Base-by-base conservation (phyloP, 1,140 invertebrate genomes). In the Lucilia sericata region DNA sequence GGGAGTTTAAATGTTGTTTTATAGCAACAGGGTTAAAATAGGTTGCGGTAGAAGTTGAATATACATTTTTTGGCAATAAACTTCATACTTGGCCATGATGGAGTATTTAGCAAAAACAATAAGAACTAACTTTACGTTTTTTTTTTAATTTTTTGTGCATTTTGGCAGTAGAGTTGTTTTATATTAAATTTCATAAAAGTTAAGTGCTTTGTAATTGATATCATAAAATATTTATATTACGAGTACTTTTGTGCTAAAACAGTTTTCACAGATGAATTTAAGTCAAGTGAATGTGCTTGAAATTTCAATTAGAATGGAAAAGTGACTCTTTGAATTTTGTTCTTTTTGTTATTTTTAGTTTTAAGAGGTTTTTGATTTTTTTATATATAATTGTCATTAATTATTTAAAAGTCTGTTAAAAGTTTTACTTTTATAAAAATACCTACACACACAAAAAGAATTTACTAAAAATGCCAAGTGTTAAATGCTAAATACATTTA, bases 151-250 rank as follows among this genome's bases (percentile, higher is more conserved):
- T 70, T 25, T 70, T 25, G 0, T 17, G n/a, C 12, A 70, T 55
- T 55, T 55, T 21, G n/a, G 21, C 4, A 70, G 65, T n/a, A n/a
- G 14, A 7, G 14, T 42, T n/a, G n/a, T 70, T 19, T 70, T 70
- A 19, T 70, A 70, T 70, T 70, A 70, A 90, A 90, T 90, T 90
- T 90, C 88, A 89, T 90, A 88, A 88, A 90, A 90, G 88, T 90
- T 90, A 90, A 90, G 88, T 90, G 88, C 88, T 90, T 88, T 88
- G 88, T 90, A 90, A 90, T 90, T 90, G 88, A 89, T 90, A 88
- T 90, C 89, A 90, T 90, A 90, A 90, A 90, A 90, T 88, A 90
- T 90, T 90, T 90, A 90, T 90, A 88, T 90, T 88, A 90, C 86
- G 84, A 85, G 42, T 82, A 84, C 80, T 75, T 84, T 80, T 82